Evolutionary conservation across 1,140 invertebrate genomes (phyloP), one percentile per base, ranked within the genome.

Genomic region (Nebria ingens): DNA sequence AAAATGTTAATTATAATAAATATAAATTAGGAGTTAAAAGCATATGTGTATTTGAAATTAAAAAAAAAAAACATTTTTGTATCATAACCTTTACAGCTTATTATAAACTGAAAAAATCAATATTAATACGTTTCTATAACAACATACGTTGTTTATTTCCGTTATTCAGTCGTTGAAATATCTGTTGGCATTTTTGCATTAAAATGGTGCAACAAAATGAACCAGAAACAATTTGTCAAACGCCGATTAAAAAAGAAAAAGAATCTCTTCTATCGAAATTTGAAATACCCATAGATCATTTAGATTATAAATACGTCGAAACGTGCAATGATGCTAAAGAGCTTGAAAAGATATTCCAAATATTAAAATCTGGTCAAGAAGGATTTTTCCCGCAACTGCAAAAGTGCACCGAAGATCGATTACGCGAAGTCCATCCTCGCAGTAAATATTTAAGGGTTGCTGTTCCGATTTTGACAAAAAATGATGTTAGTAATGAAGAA

Each of bases 341-440:
- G 66, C 61, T 84, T 53, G 81, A 84, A 63, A 76, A 69, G 59
- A 83, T 85, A 19, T 60, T 83, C 3, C 66, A 71, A 45, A 75
- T 84, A 29, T 64, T 84, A 15, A 71, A 76, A 56, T 85, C 82
- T 23, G 81, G 82, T n/a, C 78, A 85, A 67, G 84, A 85, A 71
- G 84, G 84, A 1, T 65, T 67, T 55, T 86, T 72, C 69, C 82
- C 82, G 4, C 75, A 83, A 55, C 68, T 86, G 23, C 68, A 70
- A 0, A 71, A 66, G 25, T 72, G 67, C 59, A 73, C 79, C 1
- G 81, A 83, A 66, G 65, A 78, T 1, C 73, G 73, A 53, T 64
- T 86, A 2, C 58, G 60, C 1, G 49, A 53, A 40, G 52, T 85
- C 1, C 76, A 79, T 54, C 79, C 81, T 1, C 67, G 71, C 0